These are phyloP conservation scores for Oxyscelio sp. DNA, from an alignment of 2,888 invertebrate genomes.

Conservation along the genomic window DNA sequence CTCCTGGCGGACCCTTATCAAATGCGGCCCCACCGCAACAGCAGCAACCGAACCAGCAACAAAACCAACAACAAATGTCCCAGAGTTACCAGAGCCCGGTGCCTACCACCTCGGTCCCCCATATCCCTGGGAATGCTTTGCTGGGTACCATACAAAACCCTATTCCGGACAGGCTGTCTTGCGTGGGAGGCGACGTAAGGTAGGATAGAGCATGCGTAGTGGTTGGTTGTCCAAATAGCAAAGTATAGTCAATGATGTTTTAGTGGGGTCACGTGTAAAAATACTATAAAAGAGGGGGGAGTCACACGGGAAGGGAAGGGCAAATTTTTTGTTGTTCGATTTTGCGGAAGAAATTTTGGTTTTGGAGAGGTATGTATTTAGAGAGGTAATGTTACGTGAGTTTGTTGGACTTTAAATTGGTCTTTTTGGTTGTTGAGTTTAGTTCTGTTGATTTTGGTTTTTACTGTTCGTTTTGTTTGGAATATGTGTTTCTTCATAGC, in stretches of 20 bases:
- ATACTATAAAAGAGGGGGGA: constrained; percentile 4
- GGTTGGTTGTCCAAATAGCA: constrained; percentile 63
- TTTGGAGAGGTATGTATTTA: constrained; percentile 72
- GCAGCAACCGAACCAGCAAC: constrained; percentile 83
- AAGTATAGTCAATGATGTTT: constrained; percentile 69
- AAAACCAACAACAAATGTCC: constrained; percentile 84
- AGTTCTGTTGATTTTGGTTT: constrained; percentile 10
- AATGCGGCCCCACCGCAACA: constrained; percentile 81
- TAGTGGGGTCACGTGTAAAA: constrained; percentile 35
- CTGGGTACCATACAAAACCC: constrained; percentile 86
- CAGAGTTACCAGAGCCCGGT: constrained; percentile 87
- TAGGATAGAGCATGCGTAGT: constrained; percentile 84
- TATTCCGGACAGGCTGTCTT: constrained; percentile 89
- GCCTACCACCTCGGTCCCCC: constrained; percentile 83
- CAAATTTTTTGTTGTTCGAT: constrained; percentile 50
- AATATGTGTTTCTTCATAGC: constrained; percentile 70
- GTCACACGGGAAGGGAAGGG: constrained; percentile 51
- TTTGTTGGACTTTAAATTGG: constrained; percentile 1
- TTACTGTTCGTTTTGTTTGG: constrained; percentile 21
- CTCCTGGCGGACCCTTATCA: constrained; percentile 88
- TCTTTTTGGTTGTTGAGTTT: constrained; percentile 1
- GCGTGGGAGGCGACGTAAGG: constrained; percentile 90
- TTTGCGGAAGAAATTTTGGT: constrained; percentile 64
- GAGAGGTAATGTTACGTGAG: constrained; percentile 20
- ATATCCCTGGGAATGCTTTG: constrained; percentile 83